Conservation (phyloP, 2,113 vertebrate genomes). For the Amazona guildingii region DNA sequence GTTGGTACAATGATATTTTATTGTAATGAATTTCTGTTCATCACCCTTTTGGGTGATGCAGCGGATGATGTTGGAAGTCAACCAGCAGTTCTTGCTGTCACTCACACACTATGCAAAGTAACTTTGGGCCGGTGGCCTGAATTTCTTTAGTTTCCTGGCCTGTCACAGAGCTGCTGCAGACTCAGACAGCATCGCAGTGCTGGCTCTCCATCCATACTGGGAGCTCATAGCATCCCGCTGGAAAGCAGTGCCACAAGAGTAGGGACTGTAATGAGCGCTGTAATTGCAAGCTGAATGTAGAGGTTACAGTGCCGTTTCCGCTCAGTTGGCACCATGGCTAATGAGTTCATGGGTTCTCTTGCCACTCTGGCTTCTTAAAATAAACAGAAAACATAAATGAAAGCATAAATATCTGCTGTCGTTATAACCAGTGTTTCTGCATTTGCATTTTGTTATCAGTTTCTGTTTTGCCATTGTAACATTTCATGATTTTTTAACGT, state of each 20-base stretch:
- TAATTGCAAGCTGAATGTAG: neutral
- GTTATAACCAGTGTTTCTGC: slow-evolving; percentile 73
- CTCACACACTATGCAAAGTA: accelerated
- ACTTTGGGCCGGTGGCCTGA: neutral
- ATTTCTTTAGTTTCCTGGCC: neutral
- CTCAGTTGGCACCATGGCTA: neutral
- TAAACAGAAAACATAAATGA: neutral
- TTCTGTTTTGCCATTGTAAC: slow-evolving; percentile 78
- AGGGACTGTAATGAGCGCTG: neutral
- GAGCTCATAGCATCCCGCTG: neutral
- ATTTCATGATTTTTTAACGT: slow-evolving; percentile 79
- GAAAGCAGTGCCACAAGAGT: neutral
- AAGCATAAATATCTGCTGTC: slow-evolving; percentile 55
- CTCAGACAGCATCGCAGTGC: neutral
- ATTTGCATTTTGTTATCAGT: slow-evolving; percentile 73
- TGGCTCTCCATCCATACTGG: neutral
- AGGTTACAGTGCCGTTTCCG: neutral
- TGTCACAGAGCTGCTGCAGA: neutral
- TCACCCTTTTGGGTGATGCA: neutral
- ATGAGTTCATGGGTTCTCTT: neutral
- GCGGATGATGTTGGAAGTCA: neutral
- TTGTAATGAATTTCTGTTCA: neutral
- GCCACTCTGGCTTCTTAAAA: slow-evolving; percentile 1
- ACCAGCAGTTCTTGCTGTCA: neutral
- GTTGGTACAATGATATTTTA: neutral